Evolutionary conservation across 2,797 vertebrate species (phyloP).

Genomic region (Numenius phaeopus): DNA sequence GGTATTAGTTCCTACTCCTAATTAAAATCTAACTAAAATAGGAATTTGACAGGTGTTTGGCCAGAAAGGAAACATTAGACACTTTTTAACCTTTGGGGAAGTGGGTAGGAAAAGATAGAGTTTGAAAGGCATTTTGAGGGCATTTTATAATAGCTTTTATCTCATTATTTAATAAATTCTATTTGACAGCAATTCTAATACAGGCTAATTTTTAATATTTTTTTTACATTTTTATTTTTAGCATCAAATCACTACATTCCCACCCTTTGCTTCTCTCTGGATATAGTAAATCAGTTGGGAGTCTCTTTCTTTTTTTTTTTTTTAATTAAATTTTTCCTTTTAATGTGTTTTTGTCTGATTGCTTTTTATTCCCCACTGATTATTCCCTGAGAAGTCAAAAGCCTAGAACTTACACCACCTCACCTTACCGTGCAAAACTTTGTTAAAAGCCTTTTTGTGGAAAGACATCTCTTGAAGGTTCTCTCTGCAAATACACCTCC

Average conservation of each 20-base stretch:
- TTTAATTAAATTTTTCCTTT: not conserved
- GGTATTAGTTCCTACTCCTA: slow-evolving; percentile 64
- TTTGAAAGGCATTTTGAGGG: not conserved
- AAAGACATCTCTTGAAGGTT: not conserved
- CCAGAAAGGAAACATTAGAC: slow-evolving; percentile 48
- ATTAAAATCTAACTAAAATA: slow-evolving; percentile 72
- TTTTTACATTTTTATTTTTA: not conserved
- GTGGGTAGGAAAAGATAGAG: not conserved
- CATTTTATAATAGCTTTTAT: not conserved
- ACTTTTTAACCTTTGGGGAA: slow-evolving; percentile 32
- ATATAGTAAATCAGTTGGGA: not conserved
- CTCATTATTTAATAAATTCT: not conserved
- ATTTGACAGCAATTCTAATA: not conserved
- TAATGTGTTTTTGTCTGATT: not conserved
- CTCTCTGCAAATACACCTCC: not conserved
- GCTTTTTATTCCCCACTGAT: not conserved
- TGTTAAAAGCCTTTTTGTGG: not conserved
- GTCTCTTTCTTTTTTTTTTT: not conserved
- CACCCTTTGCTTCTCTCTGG: not conserved
- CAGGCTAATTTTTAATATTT: not conserved
- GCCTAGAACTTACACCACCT: not conserved
- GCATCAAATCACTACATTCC: not conserved
- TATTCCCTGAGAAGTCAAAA: not conserved
- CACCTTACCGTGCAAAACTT: not conserved
- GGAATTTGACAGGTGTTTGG: slow-evolving; percentile 73